Percentiles rank a stretch among this genome's conserved stretches.
These are phyloP conservation scores for Acanthosoma haemorrhoidale DNA, from an alignment of 2,888 invertebrate species.

Conservation along the genomic window DNA sequence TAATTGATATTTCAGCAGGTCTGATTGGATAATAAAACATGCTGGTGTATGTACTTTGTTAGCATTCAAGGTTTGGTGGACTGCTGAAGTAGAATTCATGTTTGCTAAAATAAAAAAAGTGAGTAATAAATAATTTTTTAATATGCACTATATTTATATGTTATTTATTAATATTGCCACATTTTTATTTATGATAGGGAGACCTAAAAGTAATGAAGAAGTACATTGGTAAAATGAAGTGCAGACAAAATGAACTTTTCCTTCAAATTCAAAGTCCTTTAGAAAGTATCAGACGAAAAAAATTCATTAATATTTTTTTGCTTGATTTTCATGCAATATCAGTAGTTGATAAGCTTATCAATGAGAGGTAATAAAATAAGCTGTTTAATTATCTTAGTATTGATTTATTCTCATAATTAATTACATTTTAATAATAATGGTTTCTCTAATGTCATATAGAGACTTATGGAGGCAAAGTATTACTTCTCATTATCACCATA, in stretches of 20 bases:
- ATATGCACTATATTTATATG: not conserved
- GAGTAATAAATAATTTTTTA: not conserved
- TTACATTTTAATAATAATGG: not conserved
- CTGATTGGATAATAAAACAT: constrained; percentile 83
- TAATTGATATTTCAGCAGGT: constrained; percentile 49
- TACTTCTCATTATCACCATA: too few species aligned
- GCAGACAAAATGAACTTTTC: constrained; percentile 77
- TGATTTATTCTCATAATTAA: not conserved
- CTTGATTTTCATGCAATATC: constrained; percentile 85
- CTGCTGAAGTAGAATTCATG: constrained; percentile 82
- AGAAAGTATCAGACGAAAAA: constrained; percentile 71
- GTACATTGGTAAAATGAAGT: constrained; percentile 71
- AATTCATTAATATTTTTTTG: constrained; percentile 82
- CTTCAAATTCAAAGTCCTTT: constrained; percentile 64
- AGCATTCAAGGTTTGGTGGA: constrained; percentile 92
- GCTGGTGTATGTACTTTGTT: constrained; percentile 82
- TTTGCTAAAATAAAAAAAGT: not conserved
- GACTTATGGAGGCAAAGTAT: too few species aligned
- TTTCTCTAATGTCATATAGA: too few species aligned
- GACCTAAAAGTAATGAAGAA: constrained; percentile 86
- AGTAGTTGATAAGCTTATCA: constrained; percentile 31
- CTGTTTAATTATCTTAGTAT: too few species aligned
- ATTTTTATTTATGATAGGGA: constrained; percentile 48
- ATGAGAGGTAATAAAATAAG: constrained; percentile 47
- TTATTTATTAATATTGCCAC: not conserved